These are phyloP conservation scores for Prunella himalayana DNA, from an alignment of 2,113 vertebrate genomes.

Conservation along the genomic window DNA sequence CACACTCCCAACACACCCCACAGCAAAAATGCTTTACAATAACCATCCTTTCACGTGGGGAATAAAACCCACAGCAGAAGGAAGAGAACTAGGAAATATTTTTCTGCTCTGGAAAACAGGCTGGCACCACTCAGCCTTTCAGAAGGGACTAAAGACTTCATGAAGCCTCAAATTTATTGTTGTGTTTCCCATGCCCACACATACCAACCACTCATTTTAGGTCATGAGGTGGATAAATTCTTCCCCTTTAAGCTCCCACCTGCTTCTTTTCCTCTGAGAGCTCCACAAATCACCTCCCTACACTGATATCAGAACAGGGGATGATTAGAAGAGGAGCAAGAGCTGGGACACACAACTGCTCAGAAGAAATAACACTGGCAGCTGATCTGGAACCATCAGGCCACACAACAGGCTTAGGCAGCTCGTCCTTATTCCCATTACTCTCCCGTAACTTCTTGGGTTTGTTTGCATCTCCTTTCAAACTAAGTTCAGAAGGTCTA, in stretches of 20 bases:
- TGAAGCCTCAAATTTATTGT: not conserved
- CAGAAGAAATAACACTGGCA: not conserved
- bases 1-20: not conserved
- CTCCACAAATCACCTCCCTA: not conserved
- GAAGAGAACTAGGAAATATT: not conserved
- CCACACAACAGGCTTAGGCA: not conserved
- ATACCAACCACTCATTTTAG: not conserved
- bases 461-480: not conserved
- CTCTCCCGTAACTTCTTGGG: not conserved
- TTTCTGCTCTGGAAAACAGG: not conserved
- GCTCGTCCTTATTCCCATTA: not conserved
- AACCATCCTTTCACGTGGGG: fast-evolving
- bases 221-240: not conserved
- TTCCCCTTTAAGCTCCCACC: not conserved
- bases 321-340: not conserved
- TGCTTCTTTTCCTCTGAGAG: not conserved
- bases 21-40: not conserved
- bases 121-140: not conserved
- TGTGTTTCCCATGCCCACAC: not conserved
- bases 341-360: not conserved
- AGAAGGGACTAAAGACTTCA: not conserved
- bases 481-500: not conserved
- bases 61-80: not conserved
- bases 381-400: not conserved
- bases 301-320: not conserved